A percentile compares a stretch with the other conserved stretches of the same genome.
phyloP scores from a whole-genome alignment of 1,140 invertebrate genomes.

The Maniola jurtina region DNA sequence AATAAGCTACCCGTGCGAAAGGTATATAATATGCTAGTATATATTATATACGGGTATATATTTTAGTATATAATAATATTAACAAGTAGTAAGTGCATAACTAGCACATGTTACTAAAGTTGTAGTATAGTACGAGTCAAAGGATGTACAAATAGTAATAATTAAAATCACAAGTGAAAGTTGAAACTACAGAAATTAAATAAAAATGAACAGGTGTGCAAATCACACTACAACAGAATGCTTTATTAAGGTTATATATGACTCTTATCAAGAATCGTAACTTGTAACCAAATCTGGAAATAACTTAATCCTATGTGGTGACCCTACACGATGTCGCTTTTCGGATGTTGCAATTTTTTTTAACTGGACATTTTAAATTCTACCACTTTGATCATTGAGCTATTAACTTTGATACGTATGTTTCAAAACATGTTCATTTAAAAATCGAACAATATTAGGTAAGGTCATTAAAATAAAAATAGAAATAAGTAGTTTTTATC shows the following conservation, averaged over 20 bases:
- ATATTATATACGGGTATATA: no score
- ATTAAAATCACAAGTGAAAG: background rate
- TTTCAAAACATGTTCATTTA: no score
- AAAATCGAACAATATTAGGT: no score
- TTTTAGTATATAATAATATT: no score
- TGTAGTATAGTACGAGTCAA: no score
- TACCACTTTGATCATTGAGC: constrained; percentile 15
- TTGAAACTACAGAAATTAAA: background rate
- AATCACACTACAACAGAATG: constrained; percentile 1
- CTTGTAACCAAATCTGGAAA: constrained; percentile 41
- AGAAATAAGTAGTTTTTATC: no score
- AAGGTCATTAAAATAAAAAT: no score
- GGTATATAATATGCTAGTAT: no score
- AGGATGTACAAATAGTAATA: background rate
- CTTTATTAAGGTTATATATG: background rate
- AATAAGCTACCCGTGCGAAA: no score
- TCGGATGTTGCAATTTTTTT: constrained; percentile 47
- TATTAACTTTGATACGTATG: background rate
- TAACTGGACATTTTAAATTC: constrained; percentile 12
- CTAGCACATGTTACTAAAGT: background rate
- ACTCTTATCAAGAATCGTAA: constrained; percentile 9
- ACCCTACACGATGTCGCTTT: constrained; percentile 47
- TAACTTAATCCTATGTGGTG: constrained; percentile 47
- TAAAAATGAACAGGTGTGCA: background rate
- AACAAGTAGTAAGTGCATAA: no score